Conservation (phyloP, 2,113 vertebrate genomes). For the Stercorarius parasiticus region DNA sequence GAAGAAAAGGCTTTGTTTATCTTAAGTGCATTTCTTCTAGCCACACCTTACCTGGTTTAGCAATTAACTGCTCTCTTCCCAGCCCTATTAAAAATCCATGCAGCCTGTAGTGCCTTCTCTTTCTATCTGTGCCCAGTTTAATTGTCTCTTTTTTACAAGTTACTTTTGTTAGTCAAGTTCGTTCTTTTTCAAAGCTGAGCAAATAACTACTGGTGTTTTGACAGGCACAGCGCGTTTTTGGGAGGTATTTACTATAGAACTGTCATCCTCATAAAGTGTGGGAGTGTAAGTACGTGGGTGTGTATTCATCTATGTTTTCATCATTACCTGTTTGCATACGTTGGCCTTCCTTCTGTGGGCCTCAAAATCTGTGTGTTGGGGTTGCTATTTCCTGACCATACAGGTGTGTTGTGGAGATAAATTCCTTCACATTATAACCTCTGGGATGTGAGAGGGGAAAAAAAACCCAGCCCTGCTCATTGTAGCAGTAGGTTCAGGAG, state of each 20-base stretch:
- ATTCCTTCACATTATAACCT: neutral
- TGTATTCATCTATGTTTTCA: neutral
- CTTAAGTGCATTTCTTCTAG: neutral
- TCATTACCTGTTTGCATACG: neutral
- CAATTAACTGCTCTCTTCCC: neutral
- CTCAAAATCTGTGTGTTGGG: neutral
- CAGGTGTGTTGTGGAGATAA: neutral
- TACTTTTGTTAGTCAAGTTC: neutral
- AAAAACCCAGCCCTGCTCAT: neutral
- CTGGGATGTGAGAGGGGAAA: accelerated
- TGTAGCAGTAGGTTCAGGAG: neutral
- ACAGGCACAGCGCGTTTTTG: neutral
- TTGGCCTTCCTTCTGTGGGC: neutral
- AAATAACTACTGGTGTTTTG: neutral
- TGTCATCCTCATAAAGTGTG: neutral
- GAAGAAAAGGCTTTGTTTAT: neutral
- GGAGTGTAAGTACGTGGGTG: neutral
- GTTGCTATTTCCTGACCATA: neutral
- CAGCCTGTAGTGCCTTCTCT: neutral
- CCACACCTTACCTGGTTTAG: neutral
- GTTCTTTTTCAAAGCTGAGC: neutral
- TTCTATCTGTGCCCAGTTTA: neutral
- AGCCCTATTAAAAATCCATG: neutral
- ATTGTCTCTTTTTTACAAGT: neutral
- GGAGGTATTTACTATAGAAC: neutral